phyloP scores from a whole-genome alignment of 2,797 vertebrate species.

The Ctenochaetus hawaiiensis region DNA sequence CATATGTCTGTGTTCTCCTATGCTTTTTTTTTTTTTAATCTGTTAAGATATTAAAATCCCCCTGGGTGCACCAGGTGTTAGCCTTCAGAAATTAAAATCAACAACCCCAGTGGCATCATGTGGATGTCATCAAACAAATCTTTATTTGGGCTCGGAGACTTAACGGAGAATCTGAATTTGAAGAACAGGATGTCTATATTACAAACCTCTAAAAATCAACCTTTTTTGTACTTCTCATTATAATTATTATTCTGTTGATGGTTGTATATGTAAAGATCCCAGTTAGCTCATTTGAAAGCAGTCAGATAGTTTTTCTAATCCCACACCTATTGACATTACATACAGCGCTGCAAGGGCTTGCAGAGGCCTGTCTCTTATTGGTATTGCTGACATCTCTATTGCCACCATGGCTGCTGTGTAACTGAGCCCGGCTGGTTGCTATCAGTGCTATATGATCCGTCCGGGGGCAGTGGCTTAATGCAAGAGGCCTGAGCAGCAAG shows the following conservation, averaged over 20 bases:
- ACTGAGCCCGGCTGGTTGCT: slow-evolving; percentile 65
- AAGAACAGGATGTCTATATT: too few species aligned
- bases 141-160: too few species aligned
- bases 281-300: slow-evolving; percentile 1
- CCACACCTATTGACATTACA: slow-evolving; percentile 43
- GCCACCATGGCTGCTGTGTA: slow-evolving; percentile 59
- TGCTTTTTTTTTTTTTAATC: too few species aligned
- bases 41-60: too few species aligned
- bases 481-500: slow-evolving; percentile 63
- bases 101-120: too few species aligned
- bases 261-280: not conserved
- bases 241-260: not conserved
- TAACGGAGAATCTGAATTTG: too few species aligned
- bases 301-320: slow-evolving; percentile 5
- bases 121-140: too few species aligned
- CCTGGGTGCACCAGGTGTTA: too few species aligned
- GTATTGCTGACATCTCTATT: slow-evolving; percentile 66
- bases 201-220: too few species aligned
- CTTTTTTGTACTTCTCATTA: not conserved
- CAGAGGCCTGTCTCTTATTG: slow-evolving; percentile 68
- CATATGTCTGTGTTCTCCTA: too few species aligned
- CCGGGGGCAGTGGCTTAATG: slow-evolving; percentile 53
- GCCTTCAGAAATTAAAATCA: too few species aligned
- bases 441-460: slow-evolving; percentile 67
- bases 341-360: slow-evolving; percentile 12